Evolutionary conservation across 37 sponge, comb jelly and placozoan species (phyloP).

Genomic region (Crambe crambe): DNA sequence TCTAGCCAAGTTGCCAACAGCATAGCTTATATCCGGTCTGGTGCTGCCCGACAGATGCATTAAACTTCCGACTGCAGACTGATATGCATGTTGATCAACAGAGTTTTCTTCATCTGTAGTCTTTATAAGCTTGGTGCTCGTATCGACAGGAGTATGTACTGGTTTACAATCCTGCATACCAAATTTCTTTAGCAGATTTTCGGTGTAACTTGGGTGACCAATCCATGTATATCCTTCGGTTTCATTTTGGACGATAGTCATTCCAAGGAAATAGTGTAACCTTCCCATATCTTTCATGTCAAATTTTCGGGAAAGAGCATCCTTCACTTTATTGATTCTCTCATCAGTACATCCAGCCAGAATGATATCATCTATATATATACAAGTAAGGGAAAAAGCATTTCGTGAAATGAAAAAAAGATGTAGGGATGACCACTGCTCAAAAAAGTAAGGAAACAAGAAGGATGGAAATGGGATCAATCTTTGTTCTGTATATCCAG

Average conservation of each 20-base stretch:
- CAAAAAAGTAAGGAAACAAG: no score
- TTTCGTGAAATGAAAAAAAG: no score
- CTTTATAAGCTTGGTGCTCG: constrained; percentile 31
- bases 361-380: constrained; percentile 64
- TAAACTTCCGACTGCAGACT: constrained; percentile 61
- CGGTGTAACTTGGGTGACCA: constrained; percentile 60
- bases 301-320: constrained; percentile 24
- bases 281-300: no score
- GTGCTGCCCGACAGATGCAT: constrained; percentile 33
- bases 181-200: constrained; percentile 49
- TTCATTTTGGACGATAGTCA: constrained; percentile 36
- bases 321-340: constrained; percentile 44
- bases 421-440: no score
- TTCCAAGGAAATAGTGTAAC: constrained; percentile 61
- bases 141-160: constrained; percentile 27
- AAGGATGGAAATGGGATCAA: no score
- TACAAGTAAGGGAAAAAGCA: no score
- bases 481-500: no score
- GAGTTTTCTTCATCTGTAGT: constrained; percentile 26
- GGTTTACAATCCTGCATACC: constrained; percentile 59
- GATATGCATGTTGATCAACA: constrained; percentile 28
- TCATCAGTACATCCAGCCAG: constrained; percentile 19
- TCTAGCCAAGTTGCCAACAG: constrained; percentile 31
- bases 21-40: constrained; percentile 46
- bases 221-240: constrained; percentile 59